Evolutionary conservation across 2,888 invertebrate species (phyloP), one percentile per base, ranked within the genome.

Genomic region (Lithophane leautieri): DNA sequence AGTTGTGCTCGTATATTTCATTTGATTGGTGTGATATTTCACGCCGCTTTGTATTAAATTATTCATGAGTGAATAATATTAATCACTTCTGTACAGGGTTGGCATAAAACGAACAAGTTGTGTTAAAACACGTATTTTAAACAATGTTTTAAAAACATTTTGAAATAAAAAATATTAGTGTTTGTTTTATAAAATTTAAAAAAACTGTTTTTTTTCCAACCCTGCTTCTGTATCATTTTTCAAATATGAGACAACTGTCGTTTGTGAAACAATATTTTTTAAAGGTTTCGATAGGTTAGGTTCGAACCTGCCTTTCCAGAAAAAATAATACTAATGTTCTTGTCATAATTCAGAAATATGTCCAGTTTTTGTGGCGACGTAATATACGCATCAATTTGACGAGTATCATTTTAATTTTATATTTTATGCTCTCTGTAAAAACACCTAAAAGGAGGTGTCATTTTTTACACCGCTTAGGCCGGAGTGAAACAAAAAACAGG

Each of bases 401-500:
- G 34, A 34, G 34, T 34, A 34, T 42, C 42, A 42, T 9, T 9
- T 25, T 65, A 19, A 44, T n/a, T 25, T 44, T 25, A 44, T 25
- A 25, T 0, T 34, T 34, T 34, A 34, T 34, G 3, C 44, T 19
- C 19, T 44, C 16, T 28, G 22, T 22, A 50, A 40, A 50, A 60
- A n/a, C 40, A 50, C 8, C 16, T 25, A 50, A 50, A 73, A 74
- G 0, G n/a, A 28, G 28, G 12, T 42, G 8, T 44, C 0, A 9
- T 28, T 52, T 50, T 50, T 70, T 19, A 60, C 19, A 42, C n/a
- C 6, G 0, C 6, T 34, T 14, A 8, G 1, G 6, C 0, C 11
- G 11, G 19, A 54, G 19, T 1, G n/a, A 58, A 63, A 50, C 40
- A 74, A 79, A 66, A 75, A 58, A 75, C 47, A 40, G 54, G 8